Base-by-base conservation (phyloP, 2,888 invertebrate genomes). In the Aspidapion aeneum region DNA sequence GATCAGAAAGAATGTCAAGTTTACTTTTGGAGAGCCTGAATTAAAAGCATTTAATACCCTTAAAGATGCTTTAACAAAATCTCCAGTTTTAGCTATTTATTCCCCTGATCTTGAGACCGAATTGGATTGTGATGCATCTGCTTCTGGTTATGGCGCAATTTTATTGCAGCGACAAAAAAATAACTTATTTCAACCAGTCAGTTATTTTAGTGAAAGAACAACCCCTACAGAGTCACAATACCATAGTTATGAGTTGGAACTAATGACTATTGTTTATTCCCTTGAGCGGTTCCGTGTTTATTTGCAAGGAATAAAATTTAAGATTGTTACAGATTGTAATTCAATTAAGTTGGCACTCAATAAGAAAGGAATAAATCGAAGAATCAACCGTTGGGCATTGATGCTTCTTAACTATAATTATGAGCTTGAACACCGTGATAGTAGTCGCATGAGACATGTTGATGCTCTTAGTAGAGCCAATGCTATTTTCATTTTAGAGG, bases 41-140 rank as follows among this genome's bases (percentile, higher is more conserved):
- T 20, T 69, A n/a, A 18, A 57, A 52, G 57, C 58, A 22, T 64
- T 64, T 55, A 57, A 68, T 35, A 20, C 17, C n/a, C 22, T 68
- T 59, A 72, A 73, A 61, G 20, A 1, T 2, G 58, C 60, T 18
- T 62, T 75, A 18, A 52, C 60, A 16, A 12, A 35, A 35, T 3
- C 35, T 7, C 75, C 74, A n/a, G 66, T 74, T 35, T 67, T 77
- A 35, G 59, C 68, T 5, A 66, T 77, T n/a, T 79, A 74, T 61
- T 69, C 72, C 22, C 74, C 75, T 0, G 56, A 63, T 5, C 60
- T 68, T 18, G 71, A 73, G 56, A 77, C 77, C 1, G 74, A 78
- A 62, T 60, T 77, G 48, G 76, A 78, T 58, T 75, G 73, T 19
- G 76, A 78, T 66, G 77, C 74, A 1, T 74, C 74, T 62, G 57